Base-by-base conservation (phyloP, 2,888 invertebrate species). In the Muscina levida region DNA sequence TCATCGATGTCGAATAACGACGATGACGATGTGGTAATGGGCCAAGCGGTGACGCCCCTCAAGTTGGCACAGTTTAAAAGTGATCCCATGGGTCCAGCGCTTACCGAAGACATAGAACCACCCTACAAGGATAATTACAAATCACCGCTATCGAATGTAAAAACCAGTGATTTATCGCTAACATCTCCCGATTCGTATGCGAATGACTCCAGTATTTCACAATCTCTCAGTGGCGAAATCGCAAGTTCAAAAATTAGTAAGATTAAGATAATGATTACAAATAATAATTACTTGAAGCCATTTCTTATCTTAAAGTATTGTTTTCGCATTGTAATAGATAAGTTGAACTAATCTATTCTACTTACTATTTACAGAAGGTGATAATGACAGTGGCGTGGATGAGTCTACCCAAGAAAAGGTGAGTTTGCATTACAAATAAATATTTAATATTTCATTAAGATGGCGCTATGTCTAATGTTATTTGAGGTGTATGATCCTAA, bases 311-410 rank as follows among this genome's bases (percentile, higher is more conserved):
- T 8, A 19, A 48, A 19, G 22, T 46, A 1, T 3, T 19, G 22
- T 19, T 39, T 56, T 57, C 1, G 44, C 39, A 15, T 42, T 74
- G 11, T n/a, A 26, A 42, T 66, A 5, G 19, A 11, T 13, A 51
- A 22, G 5, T 53, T 53, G 4, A 53, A 53, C 39, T 65, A 46
- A 62, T 44, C 26, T 19, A 51, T n/a, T 15, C 3, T 84, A 84
- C 83, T 84, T 83, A 87, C 90, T 37, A 79, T 86, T 91, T 91
- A 84, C 93, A 96, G 96, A 95, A 91, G 95, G 95, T 44, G 95
- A 95, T 89, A 95, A 95, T 86, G 96, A 96, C 86, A 95, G 95
- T 87, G 95, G 95, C 56, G 95, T 95, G 37, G 95, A 95, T 89
- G 95, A 95, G 89, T 94, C 95, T 76, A 95, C 95, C 72, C 95